Evolutionary conservation across 2,888 invertebrate species (phyloP).

Genomic region (Stenolophus ochropezus): DNA sequence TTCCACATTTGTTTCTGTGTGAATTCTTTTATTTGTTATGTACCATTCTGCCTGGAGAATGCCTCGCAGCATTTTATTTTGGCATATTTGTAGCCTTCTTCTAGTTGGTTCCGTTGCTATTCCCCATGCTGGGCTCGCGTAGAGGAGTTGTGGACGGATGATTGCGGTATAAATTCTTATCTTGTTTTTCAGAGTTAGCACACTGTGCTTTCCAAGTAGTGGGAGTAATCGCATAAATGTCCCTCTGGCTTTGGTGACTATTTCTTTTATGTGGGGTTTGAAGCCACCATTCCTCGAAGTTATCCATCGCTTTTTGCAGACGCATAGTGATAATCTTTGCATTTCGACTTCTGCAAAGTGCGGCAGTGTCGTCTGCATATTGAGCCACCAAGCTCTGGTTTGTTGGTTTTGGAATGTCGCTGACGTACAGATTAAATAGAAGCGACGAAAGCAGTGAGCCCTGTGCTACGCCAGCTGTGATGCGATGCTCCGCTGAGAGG

Average conservation of each 20-base stretch:
- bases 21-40: neutral
- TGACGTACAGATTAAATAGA: conserved; percentile 62
- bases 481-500: conserved; percentile 50
- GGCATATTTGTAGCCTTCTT: neutral
- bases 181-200: neutral
- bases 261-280: neutral
- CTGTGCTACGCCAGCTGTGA: conserved; percentile 66
- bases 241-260: neutral
- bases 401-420: conserved; percentile 63
- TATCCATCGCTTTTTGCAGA: neutral
- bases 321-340: neutral
- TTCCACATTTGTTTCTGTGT: neutral
- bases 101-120: neutral
- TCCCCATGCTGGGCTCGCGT: neutral
- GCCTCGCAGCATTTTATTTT: neutral
- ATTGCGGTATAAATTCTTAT: neutral
- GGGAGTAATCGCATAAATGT: neutral
- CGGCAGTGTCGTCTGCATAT: conserved; percentile 61
- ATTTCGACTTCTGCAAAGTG: neutral
- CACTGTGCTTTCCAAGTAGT: neutral
- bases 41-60: neutral
- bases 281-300: neutral
- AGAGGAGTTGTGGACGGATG: conserved; percentile 12
- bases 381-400: conserved; percentile 30
- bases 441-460: conserved; percentile 63